Percentiles rank a stretch among this genome's conserved stretches.
Evolutionary conservation across 2,797 vertebrate genomes (phyloP).

Genomic region (Masticophis lateralis): DNA sequence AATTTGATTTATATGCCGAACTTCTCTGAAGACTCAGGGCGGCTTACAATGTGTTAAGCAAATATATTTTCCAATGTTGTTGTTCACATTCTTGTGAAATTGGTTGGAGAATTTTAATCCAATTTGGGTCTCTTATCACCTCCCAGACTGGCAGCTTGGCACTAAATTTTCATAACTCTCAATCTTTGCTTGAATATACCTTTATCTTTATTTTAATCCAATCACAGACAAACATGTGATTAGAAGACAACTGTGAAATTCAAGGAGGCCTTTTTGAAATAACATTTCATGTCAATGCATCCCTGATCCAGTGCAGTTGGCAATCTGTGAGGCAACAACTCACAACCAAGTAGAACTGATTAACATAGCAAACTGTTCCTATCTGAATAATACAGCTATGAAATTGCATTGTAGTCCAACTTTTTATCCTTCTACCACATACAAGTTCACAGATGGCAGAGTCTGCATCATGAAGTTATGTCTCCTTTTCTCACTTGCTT

Average conservation of each 20-base stretch:
- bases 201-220: neutral
- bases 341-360: neutral
- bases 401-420: neutral
- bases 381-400: neutral
- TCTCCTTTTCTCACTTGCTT: neutral
- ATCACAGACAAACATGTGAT: neutral
- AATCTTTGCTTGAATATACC: neutral
- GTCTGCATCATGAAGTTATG: neutral
- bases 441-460: neutral
- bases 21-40: too few relatives aligned
- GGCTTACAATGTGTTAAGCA: too few relatives aligned
- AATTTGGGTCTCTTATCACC: neutral
- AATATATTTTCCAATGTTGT: conserved; percentile 26
- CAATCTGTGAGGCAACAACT: neutral
- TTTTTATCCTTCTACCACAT: neutral
- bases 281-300: neutral
- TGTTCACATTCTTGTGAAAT: neutral
- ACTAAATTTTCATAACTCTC: neutral
- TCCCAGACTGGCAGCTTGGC: neutral
- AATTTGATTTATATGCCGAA: too few relatives aligned
- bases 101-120: neutral
- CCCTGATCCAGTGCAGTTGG: neutral
- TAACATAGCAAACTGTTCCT: neutral
- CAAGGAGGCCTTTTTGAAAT: neutral
- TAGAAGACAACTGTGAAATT: neutral